Percentiles rank a stretch among this genome's conserved stretches.
Evolutionary conservation across 2,113 vertebrate species (phyloP).

Genomic region (Anas platyrhynchos): DNA sequence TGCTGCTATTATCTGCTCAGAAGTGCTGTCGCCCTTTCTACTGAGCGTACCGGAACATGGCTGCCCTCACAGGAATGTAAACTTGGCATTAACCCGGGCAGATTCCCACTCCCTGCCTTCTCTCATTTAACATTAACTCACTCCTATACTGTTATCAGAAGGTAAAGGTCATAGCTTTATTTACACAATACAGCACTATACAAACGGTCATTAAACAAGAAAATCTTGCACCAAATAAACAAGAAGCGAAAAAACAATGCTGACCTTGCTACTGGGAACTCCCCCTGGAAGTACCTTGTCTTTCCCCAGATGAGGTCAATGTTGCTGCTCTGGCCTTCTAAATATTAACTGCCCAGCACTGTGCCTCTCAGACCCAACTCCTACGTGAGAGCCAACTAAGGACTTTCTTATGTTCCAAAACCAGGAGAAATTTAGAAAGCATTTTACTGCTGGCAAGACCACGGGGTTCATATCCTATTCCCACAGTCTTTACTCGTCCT

Average conservation of each 20-base stretch:
- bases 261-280: slow-evolving; percentile 27
- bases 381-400: neutral
- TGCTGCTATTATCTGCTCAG: slow-evolving; percentile 46
- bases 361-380: neutral
- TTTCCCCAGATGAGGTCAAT: neutral
- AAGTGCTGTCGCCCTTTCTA: slow-evolving; percentile 14
- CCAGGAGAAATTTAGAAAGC: slow-evolving; percentile 56
- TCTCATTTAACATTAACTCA: slow-evolving; percentile 59
- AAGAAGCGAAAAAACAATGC: slow-evolving; percentile 7
- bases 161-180: slow-evolving; percentile 66
- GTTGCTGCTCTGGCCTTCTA: slow-evolving; percentile 1
- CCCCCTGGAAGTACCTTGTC: neutral
- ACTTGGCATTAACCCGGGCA: slow-evolving; percentile 66
- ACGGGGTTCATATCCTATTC: slow-evolving; percentile 56
- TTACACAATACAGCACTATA: slow-evolving; percentile 52
- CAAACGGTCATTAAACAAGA: slow-evolving; percentile 28
- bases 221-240: slow-evolving; percentile 39
- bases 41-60: slow-evolving; percentile 24
- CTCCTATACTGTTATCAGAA: slow-evolving; percentile 26
- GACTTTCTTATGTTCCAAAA: slow-evolving; percentile 24
- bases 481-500: slow-evolving; percentile 69
- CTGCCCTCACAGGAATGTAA: slow-evolving; percentile 73
- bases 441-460: slow-evolving; percentile 45
- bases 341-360: slow-evolving; percentile 24
- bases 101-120: slow-evolving; percentile 19